Conservation (phyloP, 2,888 invertebrate species). For the Drosophila testacea region DNA sequence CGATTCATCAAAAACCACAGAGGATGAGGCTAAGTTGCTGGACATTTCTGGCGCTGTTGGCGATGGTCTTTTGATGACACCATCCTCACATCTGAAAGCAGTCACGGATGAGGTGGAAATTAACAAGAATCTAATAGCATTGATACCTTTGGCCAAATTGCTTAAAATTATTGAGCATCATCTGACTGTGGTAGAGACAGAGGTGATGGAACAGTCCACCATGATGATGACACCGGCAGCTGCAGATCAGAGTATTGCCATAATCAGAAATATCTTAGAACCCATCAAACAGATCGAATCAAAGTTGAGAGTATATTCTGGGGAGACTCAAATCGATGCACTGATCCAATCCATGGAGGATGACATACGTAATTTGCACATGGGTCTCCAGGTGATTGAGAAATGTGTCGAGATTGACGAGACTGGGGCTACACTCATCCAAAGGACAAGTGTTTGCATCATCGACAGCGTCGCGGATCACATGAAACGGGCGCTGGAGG, state of each 20-base stretch:
- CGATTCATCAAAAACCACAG: slow-evolving; percentile 84
- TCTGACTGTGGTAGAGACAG: slow-evolving; percentile 88
- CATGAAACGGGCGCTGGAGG: slow-evolving; percentile 86
- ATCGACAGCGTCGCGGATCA: slow-evolving; percentile 87
- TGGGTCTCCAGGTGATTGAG: slow-evolving; percentile 88
- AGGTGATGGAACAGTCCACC: slow-evolving; percentile 88
- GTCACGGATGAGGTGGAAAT: slow-evolving; percentile 86
- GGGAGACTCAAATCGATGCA: slow-evolving; percentile 83
- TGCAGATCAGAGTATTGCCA: slow-evolving; percentile 89
- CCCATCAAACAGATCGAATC: slow-evolving; percentile 89
- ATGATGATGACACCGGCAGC: slow-evolving; percentile 89
- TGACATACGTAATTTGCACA: slow-evolving; percentile 88
- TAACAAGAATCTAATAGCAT: slow-evolving; percentile 85
- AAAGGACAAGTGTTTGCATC: slow-evolving; percentile 89
- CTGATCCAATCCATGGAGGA: slow-evolving; percentile 87
- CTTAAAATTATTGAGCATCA: slow-evolving; percentile 86
- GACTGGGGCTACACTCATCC: slow-evolving; percentile 89
- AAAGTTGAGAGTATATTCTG: slow-evolving; percentile 86
- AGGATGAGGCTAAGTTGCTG: slow-evolving; percentile 84
- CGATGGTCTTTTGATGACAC: slow-evolving; percentile 85
- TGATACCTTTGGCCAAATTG: slow-evolving; percentile 84
- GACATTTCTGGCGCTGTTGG: slow-evolving; percentile 87
- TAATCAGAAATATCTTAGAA: slow-evolving; percentile 87
- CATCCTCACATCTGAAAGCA: slow-evolving; percentile 69
- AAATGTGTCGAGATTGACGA: slow-evolving; percentile 90